Conservation (phyloP, 2,113 vertebrate genomes). For the Gymnocephalus cernua region DNA sequence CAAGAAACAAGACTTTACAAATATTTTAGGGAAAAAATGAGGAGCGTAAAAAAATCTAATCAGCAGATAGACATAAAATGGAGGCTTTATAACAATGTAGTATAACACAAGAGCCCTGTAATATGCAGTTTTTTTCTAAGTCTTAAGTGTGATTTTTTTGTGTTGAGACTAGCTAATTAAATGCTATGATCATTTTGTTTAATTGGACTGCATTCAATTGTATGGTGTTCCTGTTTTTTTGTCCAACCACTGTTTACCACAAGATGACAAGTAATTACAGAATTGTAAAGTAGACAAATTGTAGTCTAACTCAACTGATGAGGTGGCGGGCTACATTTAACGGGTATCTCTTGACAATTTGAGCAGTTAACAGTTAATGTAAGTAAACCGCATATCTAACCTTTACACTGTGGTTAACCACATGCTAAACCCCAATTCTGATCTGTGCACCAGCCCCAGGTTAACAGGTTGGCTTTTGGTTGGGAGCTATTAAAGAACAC, state of each 20-base stretch:
- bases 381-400: slow-evolving; percentile 30
- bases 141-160: not conserved
- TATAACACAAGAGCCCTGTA: not conserved
- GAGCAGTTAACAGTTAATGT: slow-evolving; percentile 31
- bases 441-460: slow-evolving; percentile 23
- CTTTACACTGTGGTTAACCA: slow-evolving; percentile 56
- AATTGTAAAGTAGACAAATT: not conserved
- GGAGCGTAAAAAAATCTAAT: not conserved
- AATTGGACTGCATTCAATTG: not conserved
- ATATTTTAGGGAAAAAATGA: too few relatives aligned
- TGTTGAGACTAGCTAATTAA: not conserved
- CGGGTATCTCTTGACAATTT: slow-evolving; percentile 15
- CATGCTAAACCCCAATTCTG: slow-evolving; percentile 26
- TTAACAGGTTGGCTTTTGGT: slow-evolving; percentile 29
- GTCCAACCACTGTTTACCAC: not conserved
- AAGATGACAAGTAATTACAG: not conserved
- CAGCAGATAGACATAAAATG: not conserved
- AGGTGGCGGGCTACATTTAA: slow-evolving; percentile 7
- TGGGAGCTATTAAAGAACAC: slow-evolving; percentile 8
- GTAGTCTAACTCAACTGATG: not conserved
- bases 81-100: not conserved
- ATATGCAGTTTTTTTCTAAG: not conserved
- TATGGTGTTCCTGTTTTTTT: not conserved
- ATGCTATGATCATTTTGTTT: not conserved
- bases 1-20: not conserved